Evolutionary conservation across 2,113 vertebrate species (phyloP).

Genomic region (Nymphicus hollandicus): DNA sequence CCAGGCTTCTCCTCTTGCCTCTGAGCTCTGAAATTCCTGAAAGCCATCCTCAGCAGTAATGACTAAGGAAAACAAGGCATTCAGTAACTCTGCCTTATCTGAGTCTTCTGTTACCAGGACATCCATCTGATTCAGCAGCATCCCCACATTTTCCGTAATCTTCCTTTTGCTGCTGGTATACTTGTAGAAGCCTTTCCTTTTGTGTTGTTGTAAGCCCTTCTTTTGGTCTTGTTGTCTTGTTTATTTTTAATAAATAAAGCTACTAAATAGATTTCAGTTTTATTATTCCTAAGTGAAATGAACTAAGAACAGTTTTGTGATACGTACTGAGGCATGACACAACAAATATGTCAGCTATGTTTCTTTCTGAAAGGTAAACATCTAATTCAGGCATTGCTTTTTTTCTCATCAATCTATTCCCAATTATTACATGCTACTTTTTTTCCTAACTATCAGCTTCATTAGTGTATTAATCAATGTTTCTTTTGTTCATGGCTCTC

Average conservation of each 20-base stretch:
- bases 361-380: background rate
- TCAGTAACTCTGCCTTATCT: too few species aligned
- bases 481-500: background rate
- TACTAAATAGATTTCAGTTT: background rate
- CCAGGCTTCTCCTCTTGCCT: too few species aligned
- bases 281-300: background rate
- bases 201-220: too few species aligned
- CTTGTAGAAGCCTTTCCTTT: too few species aligned
- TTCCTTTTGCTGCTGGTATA: too few species aligned
- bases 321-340: background rate
- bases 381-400: background rate
- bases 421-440: background rate
- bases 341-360: background rate
- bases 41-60: too few species aligned
- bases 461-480: background rate
- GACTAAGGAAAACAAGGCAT: too few species aligned
- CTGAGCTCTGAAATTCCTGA: too few species aligned
- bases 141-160: too few species aligned
- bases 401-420: background rate
- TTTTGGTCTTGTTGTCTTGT: too few species aligned
- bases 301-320: background rate
- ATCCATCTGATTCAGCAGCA: too few species aligned
- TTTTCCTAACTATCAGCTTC: background rate
- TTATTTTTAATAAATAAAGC: background rate
- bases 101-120: too few species aligned